A percentile compares a stretch with the other conserved stretches of the same genome.
Evolutionary conservation across 1,140 invertebrate genomes (phyloP).

Genomic region (Zaprionus vittiger): DNA sequence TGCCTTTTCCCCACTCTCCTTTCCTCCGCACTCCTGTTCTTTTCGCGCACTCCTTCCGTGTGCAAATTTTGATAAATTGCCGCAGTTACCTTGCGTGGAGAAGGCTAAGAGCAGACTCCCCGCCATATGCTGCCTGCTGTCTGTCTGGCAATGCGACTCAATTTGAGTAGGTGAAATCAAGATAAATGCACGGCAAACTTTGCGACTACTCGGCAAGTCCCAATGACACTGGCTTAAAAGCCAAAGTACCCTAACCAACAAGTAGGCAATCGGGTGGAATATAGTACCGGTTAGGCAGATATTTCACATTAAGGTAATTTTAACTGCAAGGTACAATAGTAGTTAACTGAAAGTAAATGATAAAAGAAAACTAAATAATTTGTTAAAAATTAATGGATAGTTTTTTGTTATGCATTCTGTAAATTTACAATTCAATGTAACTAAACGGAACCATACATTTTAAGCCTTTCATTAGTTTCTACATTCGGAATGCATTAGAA

Average conservation of each 20-base stretch:
- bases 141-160: conserved; percentile 34
- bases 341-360: no score
- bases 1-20: conserved; percentile 8
- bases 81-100: conserved; percentile 61
- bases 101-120: conserved; percentile 11
- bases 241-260: neutral
- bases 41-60: conserved; percentile 26
- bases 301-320: no score
- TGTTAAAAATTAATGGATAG: no score
- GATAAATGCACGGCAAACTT: conserved; percentile 56
- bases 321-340: no score
- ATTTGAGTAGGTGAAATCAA: conserved; percentile 71
- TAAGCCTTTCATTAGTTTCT: no score
- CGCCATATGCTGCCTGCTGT: conserved; percentile 20
- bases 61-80: conserved; percentile 83
- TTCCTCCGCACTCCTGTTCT: neutral
- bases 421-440: no score
- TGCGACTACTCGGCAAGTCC: neutral
- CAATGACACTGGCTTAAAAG: conserved; percentile 8
- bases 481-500: no score
- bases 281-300: neutral
- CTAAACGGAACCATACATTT: no score
- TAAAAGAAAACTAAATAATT: no score
- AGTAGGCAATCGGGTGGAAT: no score
- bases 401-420: no score